phyloP scores from a whole-genome alignment of 2,888 invertebrate species.

The Morpho helenor region DNA sequence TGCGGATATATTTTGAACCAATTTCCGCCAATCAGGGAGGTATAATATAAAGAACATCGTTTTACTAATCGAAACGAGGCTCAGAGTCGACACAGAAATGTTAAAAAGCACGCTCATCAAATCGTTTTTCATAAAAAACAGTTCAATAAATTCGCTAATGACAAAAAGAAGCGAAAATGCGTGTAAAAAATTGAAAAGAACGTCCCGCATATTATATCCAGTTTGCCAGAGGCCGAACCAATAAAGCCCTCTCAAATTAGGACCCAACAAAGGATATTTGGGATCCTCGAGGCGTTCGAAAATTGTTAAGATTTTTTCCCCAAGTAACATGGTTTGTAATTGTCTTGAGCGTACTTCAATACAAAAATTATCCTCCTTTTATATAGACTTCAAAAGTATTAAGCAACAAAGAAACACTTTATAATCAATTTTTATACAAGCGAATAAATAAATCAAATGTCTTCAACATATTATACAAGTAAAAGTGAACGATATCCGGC shows the following conservation, averaged over 20 bases:
- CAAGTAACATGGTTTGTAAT: constrained; percentile 3
- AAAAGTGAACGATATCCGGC: too few species aligned
- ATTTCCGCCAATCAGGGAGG: constrained; percentile 34
- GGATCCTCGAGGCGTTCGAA: constrained; percentile 43
- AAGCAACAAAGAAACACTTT: too few species aligned
- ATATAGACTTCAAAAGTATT: too few species aligned
- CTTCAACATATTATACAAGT: too few species aligned
- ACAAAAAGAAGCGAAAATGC: constrained; percentile 37
- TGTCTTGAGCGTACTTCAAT: not conserved
- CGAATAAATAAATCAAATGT: too few species aligned
- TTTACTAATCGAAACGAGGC: constrained; percentile 40
- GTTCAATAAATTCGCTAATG: constrained; percentile 39
- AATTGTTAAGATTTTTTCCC: constrained; percentile 32
- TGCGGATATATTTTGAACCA: constrained; percentile 36
- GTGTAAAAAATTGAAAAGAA: constrained; percentile 37
- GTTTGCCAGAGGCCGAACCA: constrained; percentile 48
- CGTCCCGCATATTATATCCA: constrained; percentile 35
- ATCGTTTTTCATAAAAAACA: constrained; percentile 43
- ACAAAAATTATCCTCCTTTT: too few species aligned
- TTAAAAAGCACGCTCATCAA: constrained; percentile 44
- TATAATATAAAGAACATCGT: constrained; percentile 34
- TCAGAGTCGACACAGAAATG: constrained; percentile 41
- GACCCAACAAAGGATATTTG: constrained; percentile 51
- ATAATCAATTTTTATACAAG: too few species aligned
- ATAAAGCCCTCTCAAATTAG: constrained; percentile 48